Base-by-base conservation (phyloP, 53 echinoderm and acorn worm species). In the Paracentrotus lividus region DNA sequence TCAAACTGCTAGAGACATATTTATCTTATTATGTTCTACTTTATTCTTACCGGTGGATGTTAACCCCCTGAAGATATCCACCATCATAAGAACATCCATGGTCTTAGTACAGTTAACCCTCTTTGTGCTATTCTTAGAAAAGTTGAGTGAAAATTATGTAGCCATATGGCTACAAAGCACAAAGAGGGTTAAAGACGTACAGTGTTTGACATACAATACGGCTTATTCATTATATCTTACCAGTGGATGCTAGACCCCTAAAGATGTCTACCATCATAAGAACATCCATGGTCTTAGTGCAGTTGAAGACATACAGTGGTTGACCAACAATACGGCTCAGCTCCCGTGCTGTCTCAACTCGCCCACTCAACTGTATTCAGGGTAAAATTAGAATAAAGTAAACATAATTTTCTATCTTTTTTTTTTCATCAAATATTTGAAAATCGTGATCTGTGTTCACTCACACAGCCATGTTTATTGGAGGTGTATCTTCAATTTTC, bases 291-390 rank as follows among this genome's bases (percentile, higher is more conserved):
- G 96, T 94, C 68, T 93, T 89, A 86, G 97, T 94, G 93, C 98
- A 98, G 95, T 98, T 98, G 91, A 98, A 98, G 81, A 96, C 91
- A 47, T 98, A 98, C 54, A 98, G 77, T 0, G 98, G 98, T 61
- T 98, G 97, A 47, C 98, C 98, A 1, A 98, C 93, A 20, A 93
- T 93, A 29, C 93, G 65, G 24, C 93, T 94, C 69, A 98, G 93
- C 92, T 98, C 98, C 57, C 92, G 42, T 6, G 95, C 85, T 8
- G 96, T 90, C 88, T 98, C 98, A 15, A 96, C 85, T 5, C 98
- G 78, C 2, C 95, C 94, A 67, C 87, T 96, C 84, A 96, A 90
- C 98, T 98, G 90, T 24, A 32, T 72, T 4, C 57, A 57, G n/a
- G n/a, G n/a, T n/a, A n/a, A n/a, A n/a, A n/a, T n/a, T n/a, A n/a